Conservation (phyloP, 2,797 vertebrate species). For the Tamandua tetradactyla region DNA sequence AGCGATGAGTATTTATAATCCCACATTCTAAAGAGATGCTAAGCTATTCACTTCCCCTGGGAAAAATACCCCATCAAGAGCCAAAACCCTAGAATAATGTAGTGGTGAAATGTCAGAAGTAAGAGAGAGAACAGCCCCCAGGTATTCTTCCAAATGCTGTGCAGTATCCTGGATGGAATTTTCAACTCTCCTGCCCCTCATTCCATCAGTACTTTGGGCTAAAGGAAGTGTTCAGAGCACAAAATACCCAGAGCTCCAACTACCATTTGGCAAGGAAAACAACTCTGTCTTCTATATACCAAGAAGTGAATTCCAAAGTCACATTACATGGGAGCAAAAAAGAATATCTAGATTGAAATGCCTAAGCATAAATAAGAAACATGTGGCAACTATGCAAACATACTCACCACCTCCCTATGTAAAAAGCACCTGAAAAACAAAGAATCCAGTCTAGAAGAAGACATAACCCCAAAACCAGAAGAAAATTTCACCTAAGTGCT, state of each 20-base stretch:
- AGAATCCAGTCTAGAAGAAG: not conserved
- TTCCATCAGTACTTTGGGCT: not conserved
- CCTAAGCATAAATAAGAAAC: not conserved
- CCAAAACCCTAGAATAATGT: not conserved
- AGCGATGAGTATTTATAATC: not conserved
- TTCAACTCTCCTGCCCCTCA: not conserved
- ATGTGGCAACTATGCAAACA: not conserved
- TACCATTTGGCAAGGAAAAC: not conserved
- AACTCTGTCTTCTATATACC: not conserved
- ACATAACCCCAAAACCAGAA: not conserved
- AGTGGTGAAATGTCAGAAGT: not conserved
- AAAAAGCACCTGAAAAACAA: not conserved
- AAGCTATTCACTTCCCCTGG: not conserved
- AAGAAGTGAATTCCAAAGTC: not conserved
- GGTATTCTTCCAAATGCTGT: not conserved
- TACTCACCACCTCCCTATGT: not conserved
- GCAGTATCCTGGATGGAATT: not conserved
- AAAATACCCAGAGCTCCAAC: not conserved
- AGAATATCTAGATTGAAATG: not conserved
- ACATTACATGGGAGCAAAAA: not conserved
- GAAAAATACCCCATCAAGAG: not conserved
- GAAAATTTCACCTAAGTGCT: not conserved
- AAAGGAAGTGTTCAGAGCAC: not conserved
- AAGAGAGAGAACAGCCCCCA: not conserved
- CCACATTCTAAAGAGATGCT: not conserved